These are phyloP conservation scores for Scyliorhinus canicula DNA, from an alignment of 2,797 vertebrate species.

Conservation along the genomic window DNA sequence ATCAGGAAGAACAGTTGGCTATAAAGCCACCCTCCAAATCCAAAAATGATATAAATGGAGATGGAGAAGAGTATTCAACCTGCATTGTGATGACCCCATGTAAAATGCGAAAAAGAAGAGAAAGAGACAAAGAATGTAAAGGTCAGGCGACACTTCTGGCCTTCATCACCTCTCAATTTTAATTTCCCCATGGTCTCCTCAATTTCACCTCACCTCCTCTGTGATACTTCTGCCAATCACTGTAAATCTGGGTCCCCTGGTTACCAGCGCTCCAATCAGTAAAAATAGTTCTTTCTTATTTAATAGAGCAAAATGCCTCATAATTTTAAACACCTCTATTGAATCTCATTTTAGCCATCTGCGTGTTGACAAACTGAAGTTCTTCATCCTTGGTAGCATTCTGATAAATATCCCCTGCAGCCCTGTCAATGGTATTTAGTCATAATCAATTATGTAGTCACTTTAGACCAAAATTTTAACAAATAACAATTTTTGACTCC, in stretches of 20 bases:
- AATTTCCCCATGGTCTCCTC: not conserved
- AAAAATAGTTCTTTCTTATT: not conserved
- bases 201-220: not conserved
- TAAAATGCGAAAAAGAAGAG: no score
- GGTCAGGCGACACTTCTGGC: no score
- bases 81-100: no score
- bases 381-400: not conserved
- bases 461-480: not conserved
- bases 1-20: no score
- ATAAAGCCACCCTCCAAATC: no score
- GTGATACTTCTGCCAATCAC: not conserved
- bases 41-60: no score
- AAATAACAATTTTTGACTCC: not conserved
- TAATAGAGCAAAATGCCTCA: not conserved
- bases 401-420: not conserved
- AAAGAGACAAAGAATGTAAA: no score
- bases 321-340: not conserved
- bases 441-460: not conserved
- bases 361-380: not conserved
- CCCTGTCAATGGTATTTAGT: not conserved
- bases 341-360: not conserved
- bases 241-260: not conserved
- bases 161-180: no score
- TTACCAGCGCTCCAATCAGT: not conserved
- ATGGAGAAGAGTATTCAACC: no score